Evolutionary conservation across 1,140 invertebrate species (phyloP).

Genomic region (Brachionus plicatilis): DNA sequence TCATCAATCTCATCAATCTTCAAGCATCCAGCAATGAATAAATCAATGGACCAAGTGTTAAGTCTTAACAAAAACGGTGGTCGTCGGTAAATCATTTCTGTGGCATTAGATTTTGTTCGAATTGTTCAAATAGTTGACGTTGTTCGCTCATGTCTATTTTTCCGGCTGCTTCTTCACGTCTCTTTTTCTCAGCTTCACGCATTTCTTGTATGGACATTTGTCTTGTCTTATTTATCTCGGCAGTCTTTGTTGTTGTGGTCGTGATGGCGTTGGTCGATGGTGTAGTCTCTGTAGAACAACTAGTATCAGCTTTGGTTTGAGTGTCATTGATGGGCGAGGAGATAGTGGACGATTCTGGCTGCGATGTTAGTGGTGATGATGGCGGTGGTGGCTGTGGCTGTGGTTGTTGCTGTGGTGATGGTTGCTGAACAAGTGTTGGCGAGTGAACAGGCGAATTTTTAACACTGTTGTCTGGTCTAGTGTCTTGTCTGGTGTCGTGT

Average conservation of each 20-base stretch:
- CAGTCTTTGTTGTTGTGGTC: background rate
- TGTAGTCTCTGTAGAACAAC: background rate
- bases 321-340: background rate
- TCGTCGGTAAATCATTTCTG: background rate
- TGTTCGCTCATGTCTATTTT: slow-evolving; percentile 39
- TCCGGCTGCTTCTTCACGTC: slow-evolving; percentile 28
- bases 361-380: background rate
- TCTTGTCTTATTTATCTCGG: background rate
- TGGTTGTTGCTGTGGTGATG: background rate
- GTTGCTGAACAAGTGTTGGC: background rate
- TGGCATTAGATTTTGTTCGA: slow-evolving; percentile 37
- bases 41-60: no score
- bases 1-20: no score
- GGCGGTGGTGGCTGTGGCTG: background rate
- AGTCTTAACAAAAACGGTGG: no score
- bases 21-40: no score
- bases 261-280: background rate
- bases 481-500: background rate
- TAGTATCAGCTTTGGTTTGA: background rate
- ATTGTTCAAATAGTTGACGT: slow-evolving; percentile 21
- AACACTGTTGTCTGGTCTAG: background rate
- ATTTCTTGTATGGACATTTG: slow-evolving; percentile 35
- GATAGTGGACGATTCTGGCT: background rate
- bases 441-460: background rate
- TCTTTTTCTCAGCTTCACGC: slow-evolving; percentile 19